Percentiles rank a stretch among this genome's conserved stretches.
These are phyloP conservation scores for Macroglossus sobrinus DNA, from an alignment of 2,113 vertebrate species.

Conservation along the genomic window DNA sequence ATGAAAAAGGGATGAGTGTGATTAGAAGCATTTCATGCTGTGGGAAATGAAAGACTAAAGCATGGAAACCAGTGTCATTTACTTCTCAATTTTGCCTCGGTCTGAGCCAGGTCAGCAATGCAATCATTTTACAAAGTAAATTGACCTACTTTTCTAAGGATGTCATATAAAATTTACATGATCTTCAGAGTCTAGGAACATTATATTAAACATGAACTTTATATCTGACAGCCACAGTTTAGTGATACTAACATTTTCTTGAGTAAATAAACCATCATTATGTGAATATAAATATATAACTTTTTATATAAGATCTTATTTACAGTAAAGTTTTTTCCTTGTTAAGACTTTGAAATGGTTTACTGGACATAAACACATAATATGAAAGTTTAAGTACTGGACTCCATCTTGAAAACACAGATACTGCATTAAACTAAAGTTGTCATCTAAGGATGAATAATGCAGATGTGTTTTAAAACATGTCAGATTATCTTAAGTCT, in stretches of 20 bases:
- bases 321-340: conserved; percentile 1
- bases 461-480: conserved; percentile 67
- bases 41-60: not conserved
- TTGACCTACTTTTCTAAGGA: conserved; percentile 40
- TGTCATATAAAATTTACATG: conserved; percentile 27
- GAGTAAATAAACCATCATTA: conserved; percentile 30
- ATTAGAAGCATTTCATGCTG: not conserved
- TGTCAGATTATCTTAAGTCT: conserved; percentile 61
- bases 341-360: not conserved
- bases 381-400: not conserved
- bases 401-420: conserved; percentile 36
- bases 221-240: not conserved
- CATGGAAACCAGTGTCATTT: not conserved
- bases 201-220: conserved; percentile 17
- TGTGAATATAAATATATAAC: not conserved
- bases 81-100: not conserved
- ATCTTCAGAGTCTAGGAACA: not conserved
- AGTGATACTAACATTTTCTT: not conserved
- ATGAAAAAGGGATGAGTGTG: not conserved
- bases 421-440: conserved; percentile 41
- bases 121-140: not conserved
- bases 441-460: conserved; percentile 56
- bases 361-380: not conserved
- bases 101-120: not conserved
- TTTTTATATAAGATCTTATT: conserved; percentile 24